phyloP scores from a whole-genome alignment of 2,797 vertebrate species.

The Rhabdomys pumilio region DNA sequence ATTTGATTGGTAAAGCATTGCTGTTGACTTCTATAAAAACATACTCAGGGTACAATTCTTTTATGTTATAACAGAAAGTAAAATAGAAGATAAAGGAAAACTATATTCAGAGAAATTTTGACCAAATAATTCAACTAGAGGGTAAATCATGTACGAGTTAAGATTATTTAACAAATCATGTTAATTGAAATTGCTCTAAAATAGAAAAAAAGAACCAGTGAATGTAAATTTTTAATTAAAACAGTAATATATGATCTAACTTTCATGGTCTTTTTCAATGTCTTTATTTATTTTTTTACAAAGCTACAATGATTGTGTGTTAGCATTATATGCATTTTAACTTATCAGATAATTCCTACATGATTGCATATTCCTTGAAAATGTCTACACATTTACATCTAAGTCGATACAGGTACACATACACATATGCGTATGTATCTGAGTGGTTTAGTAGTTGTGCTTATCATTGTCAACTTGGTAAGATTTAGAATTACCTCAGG shows the following conservation, averaged over 20 bases:
- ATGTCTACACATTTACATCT: neutral
- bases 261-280: neutral
- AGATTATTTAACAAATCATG: slow-evolving; percentile 20
- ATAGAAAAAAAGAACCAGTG: slow-evolving; percentile 17
- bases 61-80: slow-evolving; percentile 49
- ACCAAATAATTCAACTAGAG: slow-evolving; percentile 31
- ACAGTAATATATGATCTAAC: neutral
- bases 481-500: neutral
- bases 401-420: neutral
- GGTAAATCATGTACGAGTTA: slow-evolving; percentile 35
- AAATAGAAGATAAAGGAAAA: slow-evolving; percentile 25
- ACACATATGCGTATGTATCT: neutral
- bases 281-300: slow-evolving; percentile 13
- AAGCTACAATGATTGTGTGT: neutral
- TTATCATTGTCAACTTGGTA: neutral
- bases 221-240: slow-evolving; percentile 1
- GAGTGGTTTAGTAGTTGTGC: neutral
- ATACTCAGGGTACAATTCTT: neutral
- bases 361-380: neutral
- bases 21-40: slow-evolving; percentile 43
- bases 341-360: neutral
- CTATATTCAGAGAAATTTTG: slow-evolving; percentile 57
- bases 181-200: slow-evolving; percentile 55
- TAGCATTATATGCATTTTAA: slow-evolving; percentile 25
- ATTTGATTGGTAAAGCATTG: slow-evolving; percentile 85